These are phyloP conservation scores for Octodonta nipae DNA, from an alignment of 2,888 invertebrate species.

Conservation along the genomic window DNA sequence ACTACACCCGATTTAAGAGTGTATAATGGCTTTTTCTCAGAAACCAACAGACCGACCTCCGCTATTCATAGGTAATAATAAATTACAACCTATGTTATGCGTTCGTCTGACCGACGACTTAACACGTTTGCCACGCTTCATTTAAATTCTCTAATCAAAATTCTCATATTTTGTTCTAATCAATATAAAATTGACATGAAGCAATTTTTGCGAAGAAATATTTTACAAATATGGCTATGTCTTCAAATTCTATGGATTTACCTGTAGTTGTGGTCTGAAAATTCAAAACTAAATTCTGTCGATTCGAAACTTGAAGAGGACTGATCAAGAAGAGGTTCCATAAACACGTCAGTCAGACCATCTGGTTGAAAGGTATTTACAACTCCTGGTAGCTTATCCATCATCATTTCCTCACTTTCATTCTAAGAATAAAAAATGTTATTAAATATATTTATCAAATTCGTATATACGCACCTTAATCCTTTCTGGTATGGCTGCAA, in stretches of 20 bases:
- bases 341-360: constrained; percentile 51
- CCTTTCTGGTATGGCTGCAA: constrained; percentile 93
- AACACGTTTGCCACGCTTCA: too few species aligned
- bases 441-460: neutral
- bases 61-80: too few species aligned
- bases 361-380: constrained; percentile 37
- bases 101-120: too few species aligned
- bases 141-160: constrained; percentile 1
- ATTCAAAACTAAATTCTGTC: constrained; percentile 66
- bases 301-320: constrained; percentile 49
- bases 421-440: constrained; percentile 39
- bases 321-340: constrained; percentile 61
- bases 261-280: constrained; percentile 72
- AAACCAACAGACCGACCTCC: too few species aligned
- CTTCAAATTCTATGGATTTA: constrained; percentile 24
- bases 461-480: constrained; percentile 61
- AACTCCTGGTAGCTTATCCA: constrained; percentile 44
- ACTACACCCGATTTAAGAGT: too few species aligned
- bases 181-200: too few species aligned
- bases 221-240: too few species aligned
- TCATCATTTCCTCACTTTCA: constrained; percentile 59
- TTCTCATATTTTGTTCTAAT: too few species aligned
- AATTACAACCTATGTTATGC: too few species aligned
- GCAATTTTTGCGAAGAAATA: too few species aligned
- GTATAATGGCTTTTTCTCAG: too few species aligned